phyloP scores from a whole-genome alignment of 1,140 invertebrate genomes.

The Camponotus vicinus region DNA sequence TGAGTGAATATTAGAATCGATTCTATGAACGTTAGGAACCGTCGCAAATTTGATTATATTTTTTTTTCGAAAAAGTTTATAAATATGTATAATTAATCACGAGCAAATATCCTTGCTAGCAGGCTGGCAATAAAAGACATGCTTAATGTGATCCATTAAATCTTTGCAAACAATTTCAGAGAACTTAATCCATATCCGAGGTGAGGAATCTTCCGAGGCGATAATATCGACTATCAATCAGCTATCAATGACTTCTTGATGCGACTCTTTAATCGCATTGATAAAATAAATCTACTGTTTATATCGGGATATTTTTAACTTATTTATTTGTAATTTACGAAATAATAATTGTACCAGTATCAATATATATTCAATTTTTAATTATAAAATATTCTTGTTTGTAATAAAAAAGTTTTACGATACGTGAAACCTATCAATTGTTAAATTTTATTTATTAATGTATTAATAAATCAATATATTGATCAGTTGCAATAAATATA shows the following conservation, averaged over 20 bases:
- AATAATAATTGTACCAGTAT: background rate
- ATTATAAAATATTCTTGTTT: background rate
- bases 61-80: background rate
- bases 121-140: slow-evolving; percentile 23
- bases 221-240: background rate
- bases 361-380: background rate
- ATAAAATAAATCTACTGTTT: slow-evolving; percentile 9
- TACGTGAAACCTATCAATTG: background rate
- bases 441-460: background rate
- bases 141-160: slow-evolving; percentile 35
- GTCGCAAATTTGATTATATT: background rate
- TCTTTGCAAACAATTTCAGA: slow-evolving; percentile 37
- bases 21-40: background rate
- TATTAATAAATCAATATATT: background rate
- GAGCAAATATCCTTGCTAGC: background rate
- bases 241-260: slow-evolving; percentile 38
- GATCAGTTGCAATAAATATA: background rate
- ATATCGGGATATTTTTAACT: no score
- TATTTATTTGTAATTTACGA: no score
- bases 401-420: background rate
- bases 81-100: slow-evolving; percentile 29
- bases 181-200: slow-evolving; percentile 32
- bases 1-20: background rate
- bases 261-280: slow-evolving; percentile 13
- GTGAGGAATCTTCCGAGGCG: slow-evolving; percentile 33